These are phyloP conservation scores for Heliconius sara DNA, from an alignment of 2,888 invertebrate species.

Conservation along the genomic window DNA sequence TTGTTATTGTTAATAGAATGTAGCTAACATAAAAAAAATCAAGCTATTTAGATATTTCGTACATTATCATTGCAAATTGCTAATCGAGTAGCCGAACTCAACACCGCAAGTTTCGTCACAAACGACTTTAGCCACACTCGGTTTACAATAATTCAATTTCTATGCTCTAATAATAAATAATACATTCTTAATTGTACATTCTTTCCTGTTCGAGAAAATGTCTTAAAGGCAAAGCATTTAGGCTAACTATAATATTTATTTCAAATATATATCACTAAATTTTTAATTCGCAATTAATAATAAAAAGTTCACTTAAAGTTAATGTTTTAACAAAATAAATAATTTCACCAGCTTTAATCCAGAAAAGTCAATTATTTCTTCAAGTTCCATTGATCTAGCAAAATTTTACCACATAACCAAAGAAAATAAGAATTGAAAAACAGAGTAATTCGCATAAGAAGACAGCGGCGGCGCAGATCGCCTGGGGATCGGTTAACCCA, in stretches of 20 bases:
- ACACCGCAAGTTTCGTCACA: background rate
- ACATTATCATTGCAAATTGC: no score
- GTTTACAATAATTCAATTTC: background rate
- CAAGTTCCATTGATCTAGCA: background rate
- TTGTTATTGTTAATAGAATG: background rate
- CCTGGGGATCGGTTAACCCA: slow-evolving; percentile 81
- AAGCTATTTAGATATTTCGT: no score
- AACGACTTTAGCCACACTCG: background rate
- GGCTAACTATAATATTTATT: background rate
- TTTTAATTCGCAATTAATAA: background rate
- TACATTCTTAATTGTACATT: background rate
- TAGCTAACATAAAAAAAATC: background rate
- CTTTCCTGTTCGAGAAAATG: background rate
- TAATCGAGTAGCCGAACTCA: background rate
- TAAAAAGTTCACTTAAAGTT: background rate
- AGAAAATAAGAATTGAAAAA: slow-evolving; percentile 62
- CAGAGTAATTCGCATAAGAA: slow-evolving; percentile 68
- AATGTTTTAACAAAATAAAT: background rate
- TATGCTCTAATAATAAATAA: background rate
- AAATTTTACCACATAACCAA: background rate
- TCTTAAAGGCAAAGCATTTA: background rate
- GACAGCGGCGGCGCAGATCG: slow-evolving; percentile 55
- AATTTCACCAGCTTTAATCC: background rate
- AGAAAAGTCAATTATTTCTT: background rate
- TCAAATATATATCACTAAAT: background rate